Conservation (phyloP, 2,113 vertebrate species). For the Microcebus tavaratra region DNA sequence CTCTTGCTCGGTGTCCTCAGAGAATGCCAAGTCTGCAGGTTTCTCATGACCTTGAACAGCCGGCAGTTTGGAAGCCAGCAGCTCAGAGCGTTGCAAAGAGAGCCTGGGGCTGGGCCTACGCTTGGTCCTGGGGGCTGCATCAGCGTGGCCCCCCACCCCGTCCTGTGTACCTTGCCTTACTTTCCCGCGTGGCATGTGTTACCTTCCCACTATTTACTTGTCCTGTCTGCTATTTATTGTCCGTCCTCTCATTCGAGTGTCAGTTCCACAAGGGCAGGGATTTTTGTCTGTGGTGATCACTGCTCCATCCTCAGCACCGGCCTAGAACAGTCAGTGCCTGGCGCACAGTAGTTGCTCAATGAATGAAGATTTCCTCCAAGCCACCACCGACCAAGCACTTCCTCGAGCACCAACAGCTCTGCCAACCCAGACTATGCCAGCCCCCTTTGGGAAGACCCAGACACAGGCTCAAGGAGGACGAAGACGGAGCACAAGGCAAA, state of each 20-base stretch:
- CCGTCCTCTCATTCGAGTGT: background rate
- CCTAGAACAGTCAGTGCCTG: background rate
- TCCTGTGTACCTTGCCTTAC: rapidly evolving
- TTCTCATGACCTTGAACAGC: conserved; percentile 80
- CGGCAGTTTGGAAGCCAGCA: background rate
- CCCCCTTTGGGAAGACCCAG: background rate
- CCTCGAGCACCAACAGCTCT: background rate
- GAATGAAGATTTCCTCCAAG: conserved; percentile 42
- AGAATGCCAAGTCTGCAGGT: conserved; percentile 81
- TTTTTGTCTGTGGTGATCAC: background rate
- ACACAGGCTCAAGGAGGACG: background rate
- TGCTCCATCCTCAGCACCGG: background rate
- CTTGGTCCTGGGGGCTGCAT: background rate
- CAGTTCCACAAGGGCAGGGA: background rate
- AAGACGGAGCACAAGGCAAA: background rate
- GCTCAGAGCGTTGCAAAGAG: background rate
- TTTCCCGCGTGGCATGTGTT: background rate
- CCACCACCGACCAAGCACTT: no score
- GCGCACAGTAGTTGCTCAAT: background rate
- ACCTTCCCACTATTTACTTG: background rate
- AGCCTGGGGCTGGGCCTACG: background rate
- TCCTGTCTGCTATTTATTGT: rapidly evolving
- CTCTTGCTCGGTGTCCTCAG: conserved; percentile 20
- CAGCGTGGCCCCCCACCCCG: background rate
- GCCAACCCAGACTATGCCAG: background rate